Percentiles rank a stretch among this genome's conserved stretches.
These are phyloP conservation scores for Drosophila merina DNA, from an alignment of 2,888 invertebrate genomes.

Conservation along the genomic window DNA sequence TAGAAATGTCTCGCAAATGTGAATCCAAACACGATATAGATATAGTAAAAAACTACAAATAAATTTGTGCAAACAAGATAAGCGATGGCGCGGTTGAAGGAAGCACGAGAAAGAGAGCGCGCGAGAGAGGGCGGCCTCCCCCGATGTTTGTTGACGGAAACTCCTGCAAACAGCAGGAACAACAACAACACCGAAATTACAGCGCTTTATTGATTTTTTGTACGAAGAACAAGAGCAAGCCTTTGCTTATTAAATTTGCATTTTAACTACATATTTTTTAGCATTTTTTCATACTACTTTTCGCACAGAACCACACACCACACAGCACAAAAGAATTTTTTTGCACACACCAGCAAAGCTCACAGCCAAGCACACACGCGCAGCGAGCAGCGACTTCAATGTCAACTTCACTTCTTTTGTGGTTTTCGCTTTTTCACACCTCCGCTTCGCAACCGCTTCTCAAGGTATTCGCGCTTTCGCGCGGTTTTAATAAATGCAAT, in stretches of 20 bases:
- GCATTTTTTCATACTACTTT: constrained; percentile 51
- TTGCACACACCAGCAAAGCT: constrained; percentile 49
- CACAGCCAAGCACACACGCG: constrained; percentile 26
- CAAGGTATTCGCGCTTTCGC: neutral
- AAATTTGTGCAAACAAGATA: constrained; percentile 36
- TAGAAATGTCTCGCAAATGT: constrained; percentile 30
- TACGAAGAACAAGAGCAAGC: constrained; percentile 41
- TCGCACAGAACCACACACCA: constrained; percentile 33
- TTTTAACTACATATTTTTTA: constrained; percentile 15
- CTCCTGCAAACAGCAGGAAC: constrained; percentile 48
- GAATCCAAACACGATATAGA: constrained; percentile 36
- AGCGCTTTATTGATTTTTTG: constrained; percentile 66
- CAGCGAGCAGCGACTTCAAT: constrained; percentile 55
- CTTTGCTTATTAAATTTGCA: constrained; percentile 13
- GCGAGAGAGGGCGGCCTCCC: constrained; percentile 25
- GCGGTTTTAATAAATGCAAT: neutral
- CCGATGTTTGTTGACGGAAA: constrained; percentile 64
- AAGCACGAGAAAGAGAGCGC: constrained; percentile 27
- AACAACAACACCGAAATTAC: constrained; percentile 35
- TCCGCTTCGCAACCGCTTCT: neutral
- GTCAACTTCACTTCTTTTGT: constrained; percentile 56
- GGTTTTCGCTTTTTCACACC: neutral
- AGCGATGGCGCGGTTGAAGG: constrained; percentile 20
- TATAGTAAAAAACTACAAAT: constrained; percentile 24
- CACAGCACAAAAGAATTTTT: constrained; percentile 67